Evolutionary conservation across 2,113 vertebrate genomes (phyloP).

Genomic region (Galeopterus variegatus): DNA sequence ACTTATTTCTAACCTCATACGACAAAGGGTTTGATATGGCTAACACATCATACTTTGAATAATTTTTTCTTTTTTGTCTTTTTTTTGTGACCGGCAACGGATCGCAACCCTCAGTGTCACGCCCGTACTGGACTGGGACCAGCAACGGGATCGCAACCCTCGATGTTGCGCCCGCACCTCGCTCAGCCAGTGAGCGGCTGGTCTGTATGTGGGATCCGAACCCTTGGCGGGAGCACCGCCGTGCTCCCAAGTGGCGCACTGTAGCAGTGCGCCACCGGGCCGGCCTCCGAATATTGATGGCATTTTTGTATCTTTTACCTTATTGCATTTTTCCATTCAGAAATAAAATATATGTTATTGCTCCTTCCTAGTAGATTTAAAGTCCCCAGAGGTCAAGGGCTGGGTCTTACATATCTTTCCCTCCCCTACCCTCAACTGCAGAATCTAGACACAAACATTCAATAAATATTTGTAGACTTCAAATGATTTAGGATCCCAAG

Average conservation of each 20-base stretch:
- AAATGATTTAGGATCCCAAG: neutral
- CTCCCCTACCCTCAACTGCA: neutral
- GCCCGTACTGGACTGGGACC: too few relatives aligned
- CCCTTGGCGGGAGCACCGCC: too few relatives aligned
- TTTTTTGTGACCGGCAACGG: too few relatives aligned
- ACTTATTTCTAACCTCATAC: neutral
- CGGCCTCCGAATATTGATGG: neutral
- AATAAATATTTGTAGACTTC: neutral
- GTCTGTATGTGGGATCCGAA: too few relatives aligned
- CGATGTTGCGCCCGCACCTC: too few relatives aligned
- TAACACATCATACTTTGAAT: neutral
- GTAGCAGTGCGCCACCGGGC: too few relatives aligned
- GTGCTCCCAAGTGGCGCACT: too few relatives aligned
- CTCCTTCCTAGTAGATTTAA: neutral
- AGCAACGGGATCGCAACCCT: too few relatives aligned
- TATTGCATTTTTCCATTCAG: neutral
- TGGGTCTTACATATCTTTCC: neutral
- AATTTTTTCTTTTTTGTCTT: too few relatives aligned
- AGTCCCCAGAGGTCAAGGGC: neutral
- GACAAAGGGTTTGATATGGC: neutral
- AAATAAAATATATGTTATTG: conserved; percentile 1
- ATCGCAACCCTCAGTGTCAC: too few relatives aligned
- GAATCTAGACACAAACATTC: neutral
- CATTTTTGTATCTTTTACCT: neutral
- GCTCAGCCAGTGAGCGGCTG: too few relatives aligned